Percentiles rank a stretch among this genome's conserved stretches.
These are phyloP conservation scores for Adoxophyes honmai DNA, from an alignment of 1,140 invertebrate species.

Conservation along the genomic window DNA sequence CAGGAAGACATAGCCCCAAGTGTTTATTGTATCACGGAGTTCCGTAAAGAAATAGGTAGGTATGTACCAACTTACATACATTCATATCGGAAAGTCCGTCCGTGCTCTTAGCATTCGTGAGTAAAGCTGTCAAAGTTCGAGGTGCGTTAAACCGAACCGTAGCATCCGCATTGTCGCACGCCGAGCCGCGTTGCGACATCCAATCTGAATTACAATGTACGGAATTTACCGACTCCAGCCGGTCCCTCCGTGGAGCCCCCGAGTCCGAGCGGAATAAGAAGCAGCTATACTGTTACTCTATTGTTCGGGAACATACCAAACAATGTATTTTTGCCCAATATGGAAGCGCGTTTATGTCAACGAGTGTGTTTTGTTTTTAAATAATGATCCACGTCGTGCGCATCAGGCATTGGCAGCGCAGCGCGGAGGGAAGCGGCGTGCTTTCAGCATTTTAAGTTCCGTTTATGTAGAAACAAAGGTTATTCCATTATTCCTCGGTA, in stretches of 20 bases:
- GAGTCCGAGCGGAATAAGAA: conserved; percentile 75
- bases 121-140: conserved; percentile 36
- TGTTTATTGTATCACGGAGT: too few relatives aligned
- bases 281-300: conserved; percentile 71
- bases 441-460: conserved; percentile 50
- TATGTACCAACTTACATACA: too few relatives aligned
- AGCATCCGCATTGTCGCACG: conserved; percentile 68
- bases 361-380: conserved; percentile 69
- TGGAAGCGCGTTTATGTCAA: conserved; percentile 72
- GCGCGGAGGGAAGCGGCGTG: conserved; percentile 38
- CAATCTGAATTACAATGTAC: conserved; percentile 75
- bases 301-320: conserved; percentile 66
- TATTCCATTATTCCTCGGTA: background rate
- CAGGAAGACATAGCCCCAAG: too few relatives aligned
- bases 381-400: conserved; percentile 54
- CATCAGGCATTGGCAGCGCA: conserved; percentile 61
- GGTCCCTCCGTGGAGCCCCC: conserved; percentile 42
- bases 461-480: background rate
- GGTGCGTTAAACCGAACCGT: conserved; percentile 35
- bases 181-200: conserved; percentile 69
- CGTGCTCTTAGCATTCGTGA: background rate
- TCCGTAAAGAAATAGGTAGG: too few relatives aligned
- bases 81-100: too few relatives aligned
- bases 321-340: conserved; percentile 73
- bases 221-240: conserved; percentile 67